These are phyloP conservation scores for Galago senegalensis DNA, from an alignment of 2,797 vertebrate species.

Conservation along the genomic window DNA sequence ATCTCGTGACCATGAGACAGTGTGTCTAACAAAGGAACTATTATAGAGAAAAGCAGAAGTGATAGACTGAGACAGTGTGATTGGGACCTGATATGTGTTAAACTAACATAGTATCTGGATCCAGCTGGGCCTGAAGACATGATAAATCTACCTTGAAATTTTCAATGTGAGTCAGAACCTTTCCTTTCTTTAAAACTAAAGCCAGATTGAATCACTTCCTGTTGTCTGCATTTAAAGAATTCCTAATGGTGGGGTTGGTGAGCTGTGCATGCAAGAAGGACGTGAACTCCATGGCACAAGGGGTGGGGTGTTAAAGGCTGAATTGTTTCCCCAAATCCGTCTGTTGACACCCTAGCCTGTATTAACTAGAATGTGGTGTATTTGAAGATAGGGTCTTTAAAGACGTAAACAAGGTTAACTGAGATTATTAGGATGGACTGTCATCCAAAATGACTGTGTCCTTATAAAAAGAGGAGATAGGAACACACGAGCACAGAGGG, in stretches of 20 bases:
- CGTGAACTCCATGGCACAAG: not conserved
- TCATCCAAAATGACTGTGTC: not conserved
- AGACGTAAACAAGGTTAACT: not conserved
- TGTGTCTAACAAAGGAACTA: not conserved
- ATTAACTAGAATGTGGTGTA: not conserved
- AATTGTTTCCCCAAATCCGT: not conserved
- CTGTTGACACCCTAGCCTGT: not conserved
- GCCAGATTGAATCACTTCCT: not conserved
- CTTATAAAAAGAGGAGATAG: not conserved
- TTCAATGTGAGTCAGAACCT: not conserved
- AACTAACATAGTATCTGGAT: not conserved
- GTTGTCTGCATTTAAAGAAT: not conserved
- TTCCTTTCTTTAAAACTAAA: not conserved
- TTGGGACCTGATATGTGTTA: not conserved
- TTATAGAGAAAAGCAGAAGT: not conserved
- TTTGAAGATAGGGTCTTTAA: slow-evolving; percentile 1
- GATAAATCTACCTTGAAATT: not conserved
- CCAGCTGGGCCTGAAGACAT: not conserved
- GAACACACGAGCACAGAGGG: not conserved
- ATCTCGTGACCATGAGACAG: not conserved
- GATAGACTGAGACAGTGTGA: not conserved
- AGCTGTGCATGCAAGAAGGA: not conserved
- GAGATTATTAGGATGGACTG: not conserved
- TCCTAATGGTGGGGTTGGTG: not conserved
- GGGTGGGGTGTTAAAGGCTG: not conserved